Conservation (phyloP, 2,888 invertebrate species). For the Cheilosia vernalis region DNA sequence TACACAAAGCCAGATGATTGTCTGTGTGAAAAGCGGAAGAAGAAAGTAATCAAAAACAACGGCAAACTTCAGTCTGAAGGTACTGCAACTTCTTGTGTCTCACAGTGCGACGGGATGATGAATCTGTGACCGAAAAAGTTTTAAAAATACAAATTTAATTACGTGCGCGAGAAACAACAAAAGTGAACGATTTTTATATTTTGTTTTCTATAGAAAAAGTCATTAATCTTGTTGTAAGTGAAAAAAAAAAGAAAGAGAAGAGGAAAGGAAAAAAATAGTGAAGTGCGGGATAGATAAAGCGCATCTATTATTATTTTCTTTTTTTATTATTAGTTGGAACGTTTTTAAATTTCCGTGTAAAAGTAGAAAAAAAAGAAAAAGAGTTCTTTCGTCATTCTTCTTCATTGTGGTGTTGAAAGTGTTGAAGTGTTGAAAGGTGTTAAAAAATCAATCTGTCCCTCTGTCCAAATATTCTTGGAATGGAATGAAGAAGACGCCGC, state of each 20-base stretch:
- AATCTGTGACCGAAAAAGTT: constrained; percentile 53
- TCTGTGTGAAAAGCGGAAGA: constrained; percentile 34
- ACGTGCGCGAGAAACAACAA: constrained; percentile 46
- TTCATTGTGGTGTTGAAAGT: constrained; percentile 32
- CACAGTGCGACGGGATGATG: constrained; percentile 22
- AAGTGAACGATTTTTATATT: constrained; percentile 50
- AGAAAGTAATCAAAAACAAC: constrained; percentile 18
- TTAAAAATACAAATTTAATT: constrained; percentile 60
- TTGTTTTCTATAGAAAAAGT: constrained; percentile 47
- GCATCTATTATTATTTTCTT: constrained; percentile 27
- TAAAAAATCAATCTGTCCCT: constrained; percentile 39
- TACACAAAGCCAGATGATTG: constrained; percentile 35
- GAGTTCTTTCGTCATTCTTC: constrained; percentile 22
- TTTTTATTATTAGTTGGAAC: constrained; percentile 19
- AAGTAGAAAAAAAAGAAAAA: constrained; percentile 26
- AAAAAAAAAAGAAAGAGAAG: constrained; percentile 15
- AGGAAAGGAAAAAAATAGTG: constrained; percentile 28
- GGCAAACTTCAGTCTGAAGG: constrained; percentile 5
- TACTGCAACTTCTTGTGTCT: constrained; percentile 41
- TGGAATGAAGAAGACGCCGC: constrained; percentile 60
- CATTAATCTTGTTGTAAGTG: constrained; percentile 63
- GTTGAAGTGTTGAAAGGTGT: constrained; percentile 53
- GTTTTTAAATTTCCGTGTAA: constrained; percentile 11
- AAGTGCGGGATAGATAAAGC: constrained; percentile 53
- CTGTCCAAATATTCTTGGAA: constrained; percentile 41